Percentiles rank a stretch among this genome's conserved stretches.
Evolutionary conservation across 37 sponge, comb jelly and placozoan species (phyloP).

Genomic region (Spongilla lacustris): DNA sequence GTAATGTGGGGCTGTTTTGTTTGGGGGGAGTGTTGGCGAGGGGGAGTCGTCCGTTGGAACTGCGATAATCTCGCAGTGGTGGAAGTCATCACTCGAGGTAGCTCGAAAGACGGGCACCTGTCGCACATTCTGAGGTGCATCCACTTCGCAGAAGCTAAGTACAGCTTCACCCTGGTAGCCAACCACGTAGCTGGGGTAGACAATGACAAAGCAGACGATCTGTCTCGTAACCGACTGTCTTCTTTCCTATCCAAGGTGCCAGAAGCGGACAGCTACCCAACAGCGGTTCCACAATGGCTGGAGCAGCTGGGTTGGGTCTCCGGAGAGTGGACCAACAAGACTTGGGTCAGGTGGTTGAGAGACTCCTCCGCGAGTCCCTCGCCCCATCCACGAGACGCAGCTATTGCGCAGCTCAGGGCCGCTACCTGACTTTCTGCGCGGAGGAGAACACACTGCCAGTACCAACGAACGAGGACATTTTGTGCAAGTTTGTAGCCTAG

Average conservation of each 20-base stretch:
- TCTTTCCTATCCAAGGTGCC: constrained; percentile 12
- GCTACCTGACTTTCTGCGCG: constrained; percentile 13
- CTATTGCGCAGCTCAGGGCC: constrained; percentile 12
- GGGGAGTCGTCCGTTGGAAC: constrained; percentile 11
- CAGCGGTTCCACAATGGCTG: constrained; percentile 20
- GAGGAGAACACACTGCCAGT: not conserved
- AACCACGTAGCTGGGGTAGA: constrained; percentile 35
- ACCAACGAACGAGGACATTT: not conserved
- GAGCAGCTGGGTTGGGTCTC: not conserved
- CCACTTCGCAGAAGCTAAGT: constrained; percentile 27
- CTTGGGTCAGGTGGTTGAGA: constrained; percentile 43
- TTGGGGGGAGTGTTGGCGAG: constrained; percentile 41
- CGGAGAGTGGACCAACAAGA: constrained; percentile 38
- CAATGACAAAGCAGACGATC: constrained; percentile 44
- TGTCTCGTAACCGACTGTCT: constrained; percentile 23
- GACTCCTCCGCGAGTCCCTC: not conserved
- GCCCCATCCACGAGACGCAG: constrained; percentile 17
- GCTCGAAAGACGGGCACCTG: constrained; percentile 9
- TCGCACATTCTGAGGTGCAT: constrained; percentile 45
- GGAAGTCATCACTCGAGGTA: constrained; percentile 16
- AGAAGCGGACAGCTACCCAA: constrained; percentile 9
- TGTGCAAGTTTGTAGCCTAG: constrained; percentile 4
- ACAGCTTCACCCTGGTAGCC: constrained; percentile 19
- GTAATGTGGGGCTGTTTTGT: constrained; percentile 11
- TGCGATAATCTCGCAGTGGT: constrained; percentile 67